Conservation (phyloP, 2,113 vertebrate species). For the Alosa alosa region DNA sequence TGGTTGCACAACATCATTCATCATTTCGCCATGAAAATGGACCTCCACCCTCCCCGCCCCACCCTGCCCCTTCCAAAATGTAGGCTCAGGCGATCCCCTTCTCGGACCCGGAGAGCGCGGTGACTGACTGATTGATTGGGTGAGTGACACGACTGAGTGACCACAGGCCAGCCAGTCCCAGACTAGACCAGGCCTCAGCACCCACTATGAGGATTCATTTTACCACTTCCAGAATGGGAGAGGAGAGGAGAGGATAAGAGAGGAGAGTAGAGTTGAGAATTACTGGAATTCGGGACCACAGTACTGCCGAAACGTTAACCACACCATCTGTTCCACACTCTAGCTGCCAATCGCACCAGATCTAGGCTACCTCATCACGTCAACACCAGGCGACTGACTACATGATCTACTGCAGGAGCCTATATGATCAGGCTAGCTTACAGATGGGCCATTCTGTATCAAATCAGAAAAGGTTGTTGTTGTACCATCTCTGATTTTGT, state of each 20-base stretch:
- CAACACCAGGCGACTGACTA: no score
- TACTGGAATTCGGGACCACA: background rate
- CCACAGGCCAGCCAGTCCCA: background rate
- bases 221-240: background rate
- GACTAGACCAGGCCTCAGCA: background rate
- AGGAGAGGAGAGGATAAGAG: no score
- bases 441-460: background rate
- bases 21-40: slow-evolving; percentile 24
- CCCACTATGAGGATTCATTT: background rate
- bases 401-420: no score
- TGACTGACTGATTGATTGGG: slow-evolving; percentile 7
- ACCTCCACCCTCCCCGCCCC: background rate
- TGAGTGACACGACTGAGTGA: background rate
- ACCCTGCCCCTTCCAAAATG: background rate
- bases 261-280: no score
- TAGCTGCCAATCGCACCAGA: no score
- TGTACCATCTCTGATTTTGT: no score
- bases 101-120: background rate
- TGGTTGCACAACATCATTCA: slow-evolving; percentile 53
- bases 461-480: no score
- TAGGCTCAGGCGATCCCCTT: background rate
- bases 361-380: no score
- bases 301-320: slow-evolving; percentile 2
- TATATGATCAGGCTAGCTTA: no score
- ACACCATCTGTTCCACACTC: background rate